phyloP scores from a whole-genome alignment of 2,113 vertebrate genomes.

The Megaleporinus macrocephalus region DNA sequence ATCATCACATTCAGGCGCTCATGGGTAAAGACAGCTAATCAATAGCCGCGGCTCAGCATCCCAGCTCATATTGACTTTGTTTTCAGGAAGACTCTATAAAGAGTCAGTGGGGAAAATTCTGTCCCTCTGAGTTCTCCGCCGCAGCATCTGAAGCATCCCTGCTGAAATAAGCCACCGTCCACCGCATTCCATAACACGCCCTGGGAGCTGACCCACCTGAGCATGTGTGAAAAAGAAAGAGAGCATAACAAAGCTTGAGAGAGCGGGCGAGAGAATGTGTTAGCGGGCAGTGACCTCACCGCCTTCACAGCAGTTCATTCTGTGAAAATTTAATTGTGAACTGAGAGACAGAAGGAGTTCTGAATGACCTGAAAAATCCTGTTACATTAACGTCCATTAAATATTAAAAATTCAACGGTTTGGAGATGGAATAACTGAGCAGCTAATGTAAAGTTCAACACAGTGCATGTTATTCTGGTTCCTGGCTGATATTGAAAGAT shows the following conservation, averaged over 20 bases:
- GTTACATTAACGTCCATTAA: no score
- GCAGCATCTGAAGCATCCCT: constrained; percentile 62
- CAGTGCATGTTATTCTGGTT: background rate
- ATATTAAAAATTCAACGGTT: no score
- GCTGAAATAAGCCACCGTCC: background rate
- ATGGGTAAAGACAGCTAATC: constrained; percentile 74
- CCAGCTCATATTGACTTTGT: constrained; percentile 77
- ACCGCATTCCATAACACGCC: constrained; percentile 8
- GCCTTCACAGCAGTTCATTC: rapidly evolving
- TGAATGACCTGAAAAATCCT: no score
- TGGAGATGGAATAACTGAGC: no score
- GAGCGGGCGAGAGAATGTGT: background rate
- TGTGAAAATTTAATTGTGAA: background rate
- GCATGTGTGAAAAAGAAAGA: background rate
- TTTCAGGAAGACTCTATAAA: constrained; percentile 79
- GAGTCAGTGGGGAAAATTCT: constrained; percentile 71
- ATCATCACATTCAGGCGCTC: constrained; percentile 55
- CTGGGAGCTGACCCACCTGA: constrained; percentile 30
- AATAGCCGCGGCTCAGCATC: constrained; percentile 66
- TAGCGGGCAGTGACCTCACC: background rate
- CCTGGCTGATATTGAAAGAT: background rate
- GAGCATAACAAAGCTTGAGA: background rate
- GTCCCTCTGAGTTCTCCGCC: constrained; percentile 66
- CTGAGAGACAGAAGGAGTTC: no score
- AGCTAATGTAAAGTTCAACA: background rate